These are phyloP conservation scores for Bradysia coprophila DNA, from an alignment of 1,140 invertebrate genomes.

Conservation along the genomic window DNA sequence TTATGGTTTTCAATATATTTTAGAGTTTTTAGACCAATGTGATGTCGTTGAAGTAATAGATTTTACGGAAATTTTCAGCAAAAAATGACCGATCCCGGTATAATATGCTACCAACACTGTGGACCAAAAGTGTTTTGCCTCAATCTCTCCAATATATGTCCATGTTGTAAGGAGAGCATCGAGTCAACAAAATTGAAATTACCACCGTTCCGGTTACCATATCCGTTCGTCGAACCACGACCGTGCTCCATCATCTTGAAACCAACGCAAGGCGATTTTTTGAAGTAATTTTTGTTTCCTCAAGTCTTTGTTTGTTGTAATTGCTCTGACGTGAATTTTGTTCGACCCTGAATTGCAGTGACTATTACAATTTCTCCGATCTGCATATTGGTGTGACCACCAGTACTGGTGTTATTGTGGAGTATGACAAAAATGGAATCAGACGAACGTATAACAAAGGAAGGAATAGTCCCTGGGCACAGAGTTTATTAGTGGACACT, in stretches of 20 bases:
- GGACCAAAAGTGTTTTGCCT: conserved; percentile 60
- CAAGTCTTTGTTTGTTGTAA: too few relatives aligned
- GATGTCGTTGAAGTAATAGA: too few relatives aligned
- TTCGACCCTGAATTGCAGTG: too few relatives aligned
- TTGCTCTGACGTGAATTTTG: too few relatives aligned
- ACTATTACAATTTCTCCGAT: conserved; percentile 58
- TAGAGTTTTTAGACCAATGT: too few relatives aligned
- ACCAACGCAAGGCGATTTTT: conserved; percentile 61
- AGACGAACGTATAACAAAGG: conserved; percentile 27
- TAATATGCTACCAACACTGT: conserved; percentile 68
- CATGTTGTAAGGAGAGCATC: conserved; percentile 42
- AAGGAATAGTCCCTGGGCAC: conserved; percentile 36
- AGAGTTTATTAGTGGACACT: conserved; percentile 49
- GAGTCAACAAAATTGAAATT: conserved; percentile 30
- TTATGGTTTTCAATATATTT: too few relatives aligned
- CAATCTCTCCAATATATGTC: conserved; percentile 45
- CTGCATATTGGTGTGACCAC: conserved; percentile 67
- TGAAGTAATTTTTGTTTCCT: too few relatives aligned
- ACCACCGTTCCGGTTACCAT: conserved; percentile 58
- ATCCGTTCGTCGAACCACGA: conserved; percentile 54
- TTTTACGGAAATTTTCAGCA: too few relatives aligned
- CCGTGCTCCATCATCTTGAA: conserved; percentile 56
- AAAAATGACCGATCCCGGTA: conserved; percentile 45
- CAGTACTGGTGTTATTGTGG: conserved; percentile 49
- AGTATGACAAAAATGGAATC: conserved; percentile 57